Evolutionary conservation across 2,113 vertebrate genomes (phyloP).

Genomic region (Gopherus flavomarginatus): DNA sequence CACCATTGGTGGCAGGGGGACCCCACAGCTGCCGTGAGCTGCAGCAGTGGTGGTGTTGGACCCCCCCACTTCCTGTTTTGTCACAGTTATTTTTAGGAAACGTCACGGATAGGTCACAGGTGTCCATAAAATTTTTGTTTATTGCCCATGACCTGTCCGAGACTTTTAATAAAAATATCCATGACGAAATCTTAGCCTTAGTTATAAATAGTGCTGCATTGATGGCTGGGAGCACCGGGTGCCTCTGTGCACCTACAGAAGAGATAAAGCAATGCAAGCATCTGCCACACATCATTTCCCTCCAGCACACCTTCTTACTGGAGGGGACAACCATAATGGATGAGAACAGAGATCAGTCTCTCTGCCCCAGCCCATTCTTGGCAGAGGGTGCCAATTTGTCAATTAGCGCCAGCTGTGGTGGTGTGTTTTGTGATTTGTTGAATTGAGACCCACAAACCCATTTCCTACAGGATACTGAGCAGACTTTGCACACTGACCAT

Average conservation of each 20-base stretch:
- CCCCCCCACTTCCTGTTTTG: no score
- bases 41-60: no score
- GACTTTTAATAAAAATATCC: no score
- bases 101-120: no score
- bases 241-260: neutral
- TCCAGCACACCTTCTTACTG: accelerated
- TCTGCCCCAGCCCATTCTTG: neutral
- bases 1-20: no score
- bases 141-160: no score
- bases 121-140: no score
- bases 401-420: neutral
- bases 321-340: neutral
- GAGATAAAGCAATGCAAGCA: neutral
- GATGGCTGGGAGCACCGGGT: neutral
- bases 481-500: accelerated
- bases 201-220: neutral
- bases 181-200: no score
- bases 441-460: neutral
- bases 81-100: no score
- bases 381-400: neutral
- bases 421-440: neutral
- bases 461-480: accelerated
- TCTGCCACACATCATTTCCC: accelerated
- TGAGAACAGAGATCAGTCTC: neutral
- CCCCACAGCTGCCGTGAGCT: neutral